A percentile compares a stretch with the other conserved stretches of the same genome.
phyloP scores from a whole-genome alignment of 2,113 vertebrate genomes.

The Pungitius pungitius region DNA sequence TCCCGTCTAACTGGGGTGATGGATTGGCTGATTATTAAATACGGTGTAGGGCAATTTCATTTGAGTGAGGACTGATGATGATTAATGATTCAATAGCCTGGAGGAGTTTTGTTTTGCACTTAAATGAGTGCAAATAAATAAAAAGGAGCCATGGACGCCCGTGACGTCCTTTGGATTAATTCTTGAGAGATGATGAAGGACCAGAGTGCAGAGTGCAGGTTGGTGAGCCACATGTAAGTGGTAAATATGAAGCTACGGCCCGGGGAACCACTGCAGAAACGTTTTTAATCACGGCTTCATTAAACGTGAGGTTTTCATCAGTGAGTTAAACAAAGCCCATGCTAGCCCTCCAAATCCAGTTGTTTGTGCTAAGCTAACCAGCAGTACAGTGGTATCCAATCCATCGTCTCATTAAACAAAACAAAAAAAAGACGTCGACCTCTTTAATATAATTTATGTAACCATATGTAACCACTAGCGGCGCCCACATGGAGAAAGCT shows the following conservation, averaged over 20 bases:
- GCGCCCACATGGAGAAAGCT: constrained; percentile 35
- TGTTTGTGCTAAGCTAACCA: neutral
- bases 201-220: neutral
- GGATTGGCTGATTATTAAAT: neutral
- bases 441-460: constrained; percentile 7
- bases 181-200: neutral
- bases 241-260: neutral
- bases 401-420: neutral
- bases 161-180: neutral
- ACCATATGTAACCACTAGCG: constrained; percentile 8
- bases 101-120: neutral
- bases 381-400: neutral
- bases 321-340: neutral
- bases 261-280: neutral
- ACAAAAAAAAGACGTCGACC: neutral
- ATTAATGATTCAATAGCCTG: neutral
- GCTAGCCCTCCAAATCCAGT: neutral
- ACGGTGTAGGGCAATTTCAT: neutral
- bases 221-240: neutral
- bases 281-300: neutral
- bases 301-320: neutral
- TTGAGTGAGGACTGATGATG: neutral
- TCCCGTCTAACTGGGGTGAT: neutral
- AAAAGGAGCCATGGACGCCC: no score
- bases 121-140: no score